Evolutionary conservation across 2,797 vertebrate species (phyloP).

Genomic region (Syngnathus acus): DNA sequence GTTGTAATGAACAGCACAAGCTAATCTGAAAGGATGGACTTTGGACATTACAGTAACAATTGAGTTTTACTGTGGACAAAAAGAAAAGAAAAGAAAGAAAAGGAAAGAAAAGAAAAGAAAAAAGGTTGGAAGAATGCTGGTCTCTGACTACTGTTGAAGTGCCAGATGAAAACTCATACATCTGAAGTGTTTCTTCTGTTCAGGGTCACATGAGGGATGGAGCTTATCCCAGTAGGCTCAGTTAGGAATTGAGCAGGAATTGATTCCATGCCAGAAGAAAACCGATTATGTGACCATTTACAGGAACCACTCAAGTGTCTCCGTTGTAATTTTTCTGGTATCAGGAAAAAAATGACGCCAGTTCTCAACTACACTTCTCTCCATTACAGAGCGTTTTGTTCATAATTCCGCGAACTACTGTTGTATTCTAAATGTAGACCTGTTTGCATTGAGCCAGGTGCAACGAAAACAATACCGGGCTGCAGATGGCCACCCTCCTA

Average conservation of each 20-base stretch:
- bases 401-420: background rate
- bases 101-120: too few species aligned
- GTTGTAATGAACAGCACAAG: background rate
- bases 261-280: too few species aligned
- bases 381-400: background rate
- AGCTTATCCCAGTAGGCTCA: too few species aligned
- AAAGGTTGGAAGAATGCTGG: background rate
- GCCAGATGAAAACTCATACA: background rate
- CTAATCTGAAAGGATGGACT: background rate
- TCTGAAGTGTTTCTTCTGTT: background rate
- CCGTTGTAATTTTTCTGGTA: too few species aligned
- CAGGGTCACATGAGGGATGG: too few species aligned
- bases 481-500: slow-evolving; percentile 44
- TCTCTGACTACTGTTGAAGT: background rate
- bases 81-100: too few species aligned
- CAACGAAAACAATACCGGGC: slow-evolving; percentile 59
- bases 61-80: background rate
- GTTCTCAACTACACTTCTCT: background rate
- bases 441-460: slow-evolving; percentile 56
- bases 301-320: too few species aligned
- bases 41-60: background rate
- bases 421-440: background rate
- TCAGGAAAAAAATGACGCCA: background rate
- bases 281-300: too few species aligned
- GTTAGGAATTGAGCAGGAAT: too few species aligned